Base-by-base conservation (phyloP, 2,797 vertebrate species). In the Carduelis carduelis region DNA sequence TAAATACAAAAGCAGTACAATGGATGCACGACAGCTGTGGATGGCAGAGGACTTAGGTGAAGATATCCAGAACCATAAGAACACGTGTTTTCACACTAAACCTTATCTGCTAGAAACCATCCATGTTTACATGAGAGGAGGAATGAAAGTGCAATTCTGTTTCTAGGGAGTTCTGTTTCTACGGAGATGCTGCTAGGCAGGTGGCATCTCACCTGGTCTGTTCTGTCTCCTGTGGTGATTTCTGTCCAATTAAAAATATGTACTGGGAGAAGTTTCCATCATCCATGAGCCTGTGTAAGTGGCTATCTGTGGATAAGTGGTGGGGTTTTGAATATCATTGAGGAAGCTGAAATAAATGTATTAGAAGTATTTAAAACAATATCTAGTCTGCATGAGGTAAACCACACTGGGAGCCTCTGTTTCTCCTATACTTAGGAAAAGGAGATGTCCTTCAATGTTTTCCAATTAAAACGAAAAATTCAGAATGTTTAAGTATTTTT, bases 91-190 rank as follows among this genome's bases (percentile, higher is more conserved):
- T 39, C 22, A 23, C n/a, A 17, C 8, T 27, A n/a, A 64, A 57
- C 24, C 8, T 15, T 50, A 83, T 65, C 37, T 81, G 26, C 52
- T 59, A 35, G 28, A 34, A 39, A 30, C 15, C 10, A 5, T 72
- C n/a, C 9, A 0, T 76, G 23, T 34, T 71, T 53, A 39, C 6
- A 1, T 11, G 18, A 44, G 30, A 74, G 88, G n/a, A 68, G 20
- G 14, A 89, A 46, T 66, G 21, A 32, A 61, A 66, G 20, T 52
- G 52, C 28, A 27, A 0, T 66, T 71, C 34, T 61, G 0, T 85
- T 94, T 79, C 74, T 50, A 65, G n/a, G 55, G 50, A 87, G 44
- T 44, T 57, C 37, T 39, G 50, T 89, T 89, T 70, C 57, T 70
- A 34, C 2, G 8, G 78, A 84, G 55, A 53, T 79, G 55, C 70